Evolutionary conservation across 35 echinoderm and acorn worm genomes (phyloP), one percentile per base, ranked within the genome.

Genomic region (Anneissia japonica): DNA sequence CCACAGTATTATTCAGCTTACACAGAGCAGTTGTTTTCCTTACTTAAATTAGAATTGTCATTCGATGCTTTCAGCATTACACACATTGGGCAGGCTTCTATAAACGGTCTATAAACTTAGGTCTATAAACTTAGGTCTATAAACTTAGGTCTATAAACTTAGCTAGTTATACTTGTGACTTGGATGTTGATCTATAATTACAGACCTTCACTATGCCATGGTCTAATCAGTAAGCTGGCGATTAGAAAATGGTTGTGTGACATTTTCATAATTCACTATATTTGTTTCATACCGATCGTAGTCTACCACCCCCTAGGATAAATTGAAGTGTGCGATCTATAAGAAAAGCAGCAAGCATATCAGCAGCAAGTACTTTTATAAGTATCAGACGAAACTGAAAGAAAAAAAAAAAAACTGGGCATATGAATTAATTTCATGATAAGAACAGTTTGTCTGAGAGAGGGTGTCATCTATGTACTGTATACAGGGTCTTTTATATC

Each of bases 331-430:
- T 37, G 86, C 96, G 82, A 36, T 99, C 96, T 12, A 99, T 88
- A 28, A 91, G 34, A 31, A 99, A 90, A 34, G 96, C 92, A 3
- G 81, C 77, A 13, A 74, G 73, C 81, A 93, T 91, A 87, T 99
- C 92, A 6, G 85, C 83, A n/a, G 88, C 82, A 41, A 99, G 84
- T 36, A 89, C 87, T 79, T 99, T 84, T 46, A 99, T 45, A 3
- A 94, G 73, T 13, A 99, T 73, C 79, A 91, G 34, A 38, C 96
- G 96, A 82, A 89, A 99, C 96, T 99, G 92, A 36, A 84, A 84
- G 30, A 84, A 79, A 45, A 74, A 74, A 89, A 82, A 84, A n/a
- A n/a, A n/a, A n/a, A n/a, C n/a, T n/a, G n/a, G n/a, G n/a, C n/a
- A n/a, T n/a, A n/a, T n/a, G n/a, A n/a, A n/a, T n/a, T n/a, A n/a